Evolutionary conservation across 2,797 vertebrate species (phyloP), one percentile per base, ranked within the genome.

Genomic region (Octomys mimax): DNA sequence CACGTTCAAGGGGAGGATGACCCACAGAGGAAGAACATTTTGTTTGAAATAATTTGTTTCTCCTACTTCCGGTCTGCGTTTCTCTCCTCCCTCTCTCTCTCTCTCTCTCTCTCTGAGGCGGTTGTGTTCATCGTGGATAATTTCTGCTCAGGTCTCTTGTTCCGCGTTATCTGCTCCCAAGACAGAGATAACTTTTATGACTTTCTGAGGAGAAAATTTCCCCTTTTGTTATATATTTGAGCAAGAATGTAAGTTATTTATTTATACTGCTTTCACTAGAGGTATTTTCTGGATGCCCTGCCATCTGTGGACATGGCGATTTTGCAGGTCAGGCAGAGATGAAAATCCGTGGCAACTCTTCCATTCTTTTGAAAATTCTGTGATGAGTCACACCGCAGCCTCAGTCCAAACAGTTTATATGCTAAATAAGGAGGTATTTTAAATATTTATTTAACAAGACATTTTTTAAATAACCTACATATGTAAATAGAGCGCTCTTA

Each of bases 401-500:
- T 97, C 95, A 97, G 96, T 97, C 97, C 97, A 98, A 98, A 98
- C 97, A 97, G 98, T 98, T 98, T 98, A 98, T 98, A 97, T 97
- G 96, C 98, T 98, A 97, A 98, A 98, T 98, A 98, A 98, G 96
- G 96, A 98, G 97, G 95, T 96, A 97, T 98, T 98, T 98, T 98
- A 98, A 98, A 98, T 98, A 98, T 99, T 98, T 99, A 98, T 98
- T 98, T 98, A 98, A 98, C 96, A 92, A 98, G 98, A 96, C 97
- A 98, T 98, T 98, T 98, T 98, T 98, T 98, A 98, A 98, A 98
- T 98, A 98, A 98, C 98, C 97, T 98, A 98, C 98, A 96, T 98
- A 98, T 98, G 98, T 97, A 98, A 97, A 98, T 98, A 98, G 96
- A 98, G 90, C 91, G 0, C 98, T 98, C 97, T 96, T 98, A 95